These are phyloP conservation scores for Masnerella sp. DNA, from an alignment of 2,888 invertebrate species.

Conservation along the genomic window DNA sequence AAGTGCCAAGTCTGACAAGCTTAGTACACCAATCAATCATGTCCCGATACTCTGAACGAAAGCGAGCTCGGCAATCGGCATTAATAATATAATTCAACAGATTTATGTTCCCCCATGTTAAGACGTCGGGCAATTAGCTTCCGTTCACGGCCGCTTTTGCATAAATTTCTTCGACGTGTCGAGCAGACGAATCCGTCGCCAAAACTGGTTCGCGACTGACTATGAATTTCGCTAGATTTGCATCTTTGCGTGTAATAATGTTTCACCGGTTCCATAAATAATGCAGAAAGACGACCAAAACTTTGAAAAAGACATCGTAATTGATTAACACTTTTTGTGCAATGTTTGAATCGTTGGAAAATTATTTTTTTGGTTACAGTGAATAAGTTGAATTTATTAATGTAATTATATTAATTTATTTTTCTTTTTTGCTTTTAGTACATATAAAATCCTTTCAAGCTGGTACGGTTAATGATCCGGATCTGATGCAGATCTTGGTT, in stretches of 20 bases:
- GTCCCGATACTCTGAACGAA: conserved; percentile 1
- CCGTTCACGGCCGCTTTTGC: conserved; percentile 14
- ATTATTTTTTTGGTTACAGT: conserved; percentile 12
- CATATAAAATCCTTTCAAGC: no score
- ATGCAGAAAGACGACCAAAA: no score
- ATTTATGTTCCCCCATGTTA: conserved; percentile 20
- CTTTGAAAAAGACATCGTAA: no score
- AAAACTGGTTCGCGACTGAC: conserved; percentile 14
- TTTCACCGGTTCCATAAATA: no score
- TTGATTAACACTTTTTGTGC: no score
- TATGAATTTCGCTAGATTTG: conserved; percentile 5
- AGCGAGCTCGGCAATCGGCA: conserved; percentile 3
- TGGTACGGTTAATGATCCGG: conserved; percentile 25
- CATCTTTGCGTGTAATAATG: no score
- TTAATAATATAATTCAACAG: conserved; percentile 30
- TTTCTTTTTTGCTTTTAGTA: no score
- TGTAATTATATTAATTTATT: conserved; percentile 27
- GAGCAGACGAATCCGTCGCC: background rate
- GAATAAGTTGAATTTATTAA: conserved; percentile 23
- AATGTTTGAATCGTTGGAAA: no score
- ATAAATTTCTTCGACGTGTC: conserved; percentile 6
- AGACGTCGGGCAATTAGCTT: conserved; percentile 25
- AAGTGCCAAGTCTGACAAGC: conserved; percentile 11
- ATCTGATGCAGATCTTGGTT: conserved; percentile 48
- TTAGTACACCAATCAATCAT: conserved; percentile 19